Conservation (phyloP, 2,113 vertebrate genomes). For the Oceanites oceanicus region DNA sequence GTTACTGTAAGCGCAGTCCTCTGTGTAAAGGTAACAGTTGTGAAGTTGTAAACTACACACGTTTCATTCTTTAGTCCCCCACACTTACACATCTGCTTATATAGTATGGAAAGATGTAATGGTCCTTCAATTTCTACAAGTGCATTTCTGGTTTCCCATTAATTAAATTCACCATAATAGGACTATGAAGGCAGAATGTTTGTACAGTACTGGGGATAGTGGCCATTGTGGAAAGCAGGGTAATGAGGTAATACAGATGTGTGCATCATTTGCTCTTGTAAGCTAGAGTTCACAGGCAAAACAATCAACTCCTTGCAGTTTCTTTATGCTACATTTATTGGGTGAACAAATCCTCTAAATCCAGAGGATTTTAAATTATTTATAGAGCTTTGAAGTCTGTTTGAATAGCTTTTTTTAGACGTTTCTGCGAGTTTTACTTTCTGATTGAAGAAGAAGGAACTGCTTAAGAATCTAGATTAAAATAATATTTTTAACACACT, state of each 20-base stretch:
- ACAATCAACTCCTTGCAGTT: neutral
- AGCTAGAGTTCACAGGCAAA: neutral
- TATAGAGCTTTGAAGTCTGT: neutral
- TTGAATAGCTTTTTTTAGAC: neutral
- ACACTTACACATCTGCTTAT: neutral
- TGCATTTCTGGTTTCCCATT: neutral
- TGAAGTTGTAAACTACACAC: neutral
- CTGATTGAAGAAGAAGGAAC: neutral
- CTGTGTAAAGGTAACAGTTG: neutral
- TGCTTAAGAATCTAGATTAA: neutral
- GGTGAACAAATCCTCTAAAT: slow-evolving; percentile 4
- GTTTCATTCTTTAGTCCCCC: neutral
- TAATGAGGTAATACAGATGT: neutral
- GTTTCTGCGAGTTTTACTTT: neutral
- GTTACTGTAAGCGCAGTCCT: neutral
- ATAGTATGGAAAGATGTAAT: neutral
- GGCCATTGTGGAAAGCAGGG: neutral
- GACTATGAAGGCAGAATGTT: neutral
- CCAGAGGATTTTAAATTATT: neutral
- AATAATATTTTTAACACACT: neutral
- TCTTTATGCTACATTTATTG: neutral
- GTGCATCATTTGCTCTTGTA: neutral
- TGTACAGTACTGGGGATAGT: neutral
- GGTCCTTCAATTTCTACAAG: neutral
- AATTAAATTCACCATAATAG: neutral